Conservation (phyloP, 2,113 vertebrate species). For the Narcine bancroftii region DNA sequence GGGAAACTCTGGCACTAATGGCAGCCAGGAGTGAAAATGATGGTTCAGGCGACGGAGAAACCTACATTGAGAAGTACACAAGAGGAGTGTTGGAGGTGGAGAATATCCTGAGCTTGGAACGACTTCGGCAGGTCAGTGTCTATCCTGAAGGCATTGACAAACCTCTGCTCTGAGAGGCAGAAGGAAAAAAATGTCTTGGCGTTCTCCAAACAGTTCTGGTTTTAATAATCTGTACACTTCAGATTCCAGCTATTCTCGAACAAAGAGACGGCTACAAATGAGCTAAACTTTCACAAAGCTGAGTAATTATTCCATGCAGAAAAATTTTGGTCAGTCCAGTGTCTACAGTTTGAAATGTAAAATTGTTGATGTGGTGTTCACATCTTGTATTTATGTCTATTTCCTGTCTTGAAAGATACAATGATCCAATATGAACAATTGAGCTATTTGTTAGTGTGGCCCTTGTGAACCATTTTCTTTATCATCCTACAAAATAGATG, state of each 20-base stretch:
- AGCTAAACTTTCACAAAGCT: not conserved
- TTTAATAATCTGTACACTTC: not conserved
- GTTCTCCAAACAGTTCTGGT: not conserved
- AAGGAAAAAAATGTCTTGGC: not conserved
- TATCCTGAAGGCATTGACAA: no score
- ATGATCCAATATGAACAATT: not conserved
- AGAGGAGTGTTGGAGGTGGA: constrained; percentile 86
- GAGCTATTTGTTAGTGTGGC: not conserved
- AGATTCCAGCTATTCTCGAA: not conserved
- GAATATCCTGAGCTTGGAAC: constrained; percentile 86
- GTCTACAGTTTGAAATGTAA: not conserved
- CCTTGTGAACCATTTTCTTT: no score
- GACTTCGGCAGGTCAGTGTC: constrained; percentile 71
- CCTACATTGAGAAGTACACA: constrained; percentile 91
- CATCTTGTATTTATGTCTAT: not conserved
- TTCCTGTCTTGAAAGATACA: not conserved
- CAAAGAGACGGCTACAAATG: not conserved
- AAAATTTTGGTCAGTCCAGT: not conserved
- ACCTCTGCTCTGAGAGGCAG: not conserved
- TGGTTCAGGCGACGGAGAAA: constrained; percentile 76
- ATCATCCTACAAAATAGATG: not conserved
- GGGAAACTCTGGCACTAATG: constrained; percentile 89
- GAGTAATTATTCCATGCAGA: not conserved
- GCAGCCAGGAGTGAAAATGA: constrained; percentile 79
- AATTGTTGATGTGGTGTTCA: not conserved